Conservation (phyloP, 2,888 invertebrate species). For the Formica aserva region DNA sequence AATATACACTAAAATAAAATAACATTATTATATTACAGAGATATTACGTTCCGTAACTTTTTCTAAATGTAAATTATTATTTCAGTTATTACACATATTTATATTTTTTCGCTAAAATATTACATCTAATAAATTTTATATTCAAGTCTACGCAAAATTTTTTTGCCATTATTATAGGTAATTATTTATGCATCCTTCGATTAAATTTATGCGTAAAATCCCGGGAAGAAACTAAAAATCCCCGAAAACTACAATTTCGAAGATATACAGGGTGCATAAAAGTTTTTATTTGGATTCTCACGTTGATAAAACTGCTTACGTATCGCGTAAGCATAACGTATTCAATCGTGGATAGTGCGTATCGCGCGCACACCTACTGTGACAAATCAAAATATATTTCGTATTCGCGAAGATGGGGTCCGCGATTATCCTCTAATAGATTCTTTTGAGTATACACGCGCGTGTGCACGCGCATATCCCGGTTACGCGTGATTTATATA, state of each 20-base stretch:
- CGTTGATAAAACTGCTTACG: constrained; percentile 43
- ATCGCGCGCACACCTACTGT: constrained; percentile 65
- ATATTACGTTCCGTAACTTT: neutral
- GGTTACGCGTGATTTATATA: constrained; percentile 62
- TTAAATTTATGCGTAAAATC: neutral
- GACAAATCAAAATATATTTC: constrained; percentile 79
- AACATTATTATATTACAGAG: neutral
- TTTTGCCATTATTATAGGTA: neutral
- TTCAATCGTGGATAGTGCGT: constrained; percentile 75
- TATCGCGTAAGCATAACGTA: constrained; percentile 45
- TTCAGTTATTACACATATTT: neutral
- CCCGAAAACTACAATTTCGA: constrained; percentile 10
- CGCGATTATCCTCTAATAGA: constrained; percentile 71
- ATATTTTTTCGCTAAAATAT: neutral
- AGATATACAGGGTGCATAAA: constrained; percentile 7
- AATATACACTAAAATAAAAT: neutral
- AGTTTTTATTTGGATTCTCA: constrained; percentile 19
- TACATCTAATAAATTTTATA: neutral
- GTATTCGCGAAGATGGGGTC: constrained; percentile 59
- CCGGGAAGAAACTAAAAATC: neutral
- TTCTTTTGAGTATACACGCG: constrained; percentile 56
- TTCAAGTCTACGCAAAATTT: neutral
- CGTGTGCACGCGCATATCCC: constrained; percentile 40
- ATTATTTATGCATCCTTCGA: constrained; percentile 9
- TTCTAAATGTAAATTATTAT: neutral